phyloP scores from a whole-genome alignment of 23 tunicate genomes.

The Pegea sp. region DNA sequence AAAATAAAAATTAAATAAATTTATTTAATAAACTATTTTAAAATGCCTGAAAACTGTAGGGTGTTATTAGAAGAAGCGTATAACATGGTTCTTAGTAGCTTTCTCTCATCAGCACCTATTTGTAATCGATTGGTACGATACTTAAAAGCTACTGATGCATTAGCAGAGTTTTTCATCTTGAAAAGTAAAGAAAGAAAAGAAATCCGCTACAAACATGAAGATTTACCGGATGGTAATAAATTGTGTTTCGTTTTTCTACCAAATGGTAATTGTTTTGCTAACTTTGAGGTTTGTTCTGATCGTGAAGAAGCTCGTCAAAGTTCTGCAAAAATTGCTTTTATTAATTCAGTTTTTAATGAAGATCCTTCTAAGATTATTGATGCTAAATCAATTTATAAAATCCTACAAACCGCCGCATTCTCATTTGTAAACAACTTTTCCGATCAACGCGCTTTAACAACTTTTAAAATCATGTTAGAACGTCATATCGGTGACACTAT shows the following conservation, averaged over 20 bases:
- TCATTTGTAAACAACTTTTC: conserved; percentile 4
- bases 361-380: conserved; percentile 36
- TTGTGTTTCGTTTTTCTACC: conserved; percentile 65
- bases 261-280: conserved; percentile 74
- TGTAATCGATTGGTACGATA: no score
- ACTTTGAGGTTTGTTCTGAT: conserved; percentile 7
- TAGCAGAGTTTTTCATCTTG: no score
- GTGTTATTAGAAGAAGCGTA: no score
- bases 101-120: no score
- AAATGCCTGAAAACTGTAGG: no score
- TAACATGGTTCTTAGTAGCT: no score
- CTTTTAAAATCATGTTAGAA: conserved; percentile 29
- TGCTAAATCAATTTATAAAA: conserved; percentile 12
- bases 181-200: no score
- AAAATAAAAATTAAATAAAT: no score
- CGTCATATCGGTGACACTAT: conserved; percentile 16
- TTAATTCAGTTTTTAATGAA: conserved; percentile 74
- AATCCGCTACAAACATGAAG: no score
- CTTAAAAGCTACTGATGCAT: no score
- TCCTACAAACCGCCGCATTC: conserved; percentile 12
- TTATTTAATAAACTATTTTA: no score
- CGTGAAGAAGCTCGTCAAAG: conserved; percentile 52
- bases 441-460: conserved; percentile 3
- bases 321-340: conserved; percentile 69
- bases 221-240: no score